These are phyloP conservation scores for Ptychobarbus kaznakovi DNA, from an alignment of 2,797 vertebrate species.

Conservation along the genomic window DNA sequence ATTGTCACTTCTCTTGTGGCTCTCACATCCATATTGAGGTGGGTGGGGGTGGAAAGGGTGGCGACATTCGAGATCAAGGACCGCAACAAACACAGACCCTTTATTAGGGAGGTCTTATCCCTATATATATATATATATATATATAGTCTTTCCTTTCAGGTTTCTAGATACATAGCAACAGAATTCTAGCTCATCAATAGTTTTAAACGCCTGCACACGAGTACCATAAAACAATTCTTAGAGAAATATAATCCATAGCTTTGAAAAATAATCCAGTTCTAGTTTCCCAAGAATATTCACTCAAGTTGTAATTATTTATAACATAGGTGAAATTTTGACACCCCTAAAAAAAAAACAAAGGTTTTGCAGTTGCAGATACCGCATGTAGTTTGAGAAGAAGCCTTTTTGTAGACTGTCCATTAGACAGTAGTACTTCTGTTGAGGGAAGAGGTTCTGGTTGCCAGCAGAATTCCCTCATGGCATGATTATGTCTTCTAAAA, in stretches of 20 bases:
- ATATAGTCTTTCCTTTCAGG: neutral
- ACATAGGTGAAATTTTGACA: neutral
- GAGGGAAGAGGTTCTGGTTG: conserved; percentile 14
- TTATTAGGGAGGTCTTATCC: too few species aligned
- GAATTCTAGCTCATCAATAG: neutral
- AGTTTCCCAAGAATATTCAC: neutral
- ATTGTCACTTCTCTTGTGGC: conserved; percentile 53
- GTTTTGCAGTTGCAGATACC: neutral
- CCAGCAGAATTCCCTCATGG: conserved; percentile 73
- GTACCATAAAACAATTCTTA: too few species aligned
- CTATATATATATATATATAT: too few species aligned
- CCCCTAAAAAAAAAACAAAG: neutral
- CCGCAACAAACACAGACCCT: too few species aligned
- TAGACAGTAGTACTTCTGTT: conserved; percentile 45
- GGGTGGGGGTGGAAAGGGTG: too few species aligned
- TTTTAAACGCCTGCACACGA: neutral
- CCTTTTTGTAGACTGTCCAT: neutral
- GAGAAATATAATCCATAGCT: neutral
- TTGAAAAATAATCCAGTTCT: neutral
- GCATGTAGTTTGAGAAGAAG: conserved; percentile 16
- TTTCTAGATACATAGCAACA: conserved; percentile 13
- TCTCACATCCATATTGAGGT: conserved; percentile 48
- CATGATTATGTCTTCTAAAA: conserved; percentile 88
- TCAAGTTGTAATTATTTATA: neutral
- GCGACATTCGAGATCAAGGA: too few species aligned